phyloP scores from a whole-genome alignment of 2,113 vertebrate genomes.

The Thinocorus orbignyianus region DNA sequence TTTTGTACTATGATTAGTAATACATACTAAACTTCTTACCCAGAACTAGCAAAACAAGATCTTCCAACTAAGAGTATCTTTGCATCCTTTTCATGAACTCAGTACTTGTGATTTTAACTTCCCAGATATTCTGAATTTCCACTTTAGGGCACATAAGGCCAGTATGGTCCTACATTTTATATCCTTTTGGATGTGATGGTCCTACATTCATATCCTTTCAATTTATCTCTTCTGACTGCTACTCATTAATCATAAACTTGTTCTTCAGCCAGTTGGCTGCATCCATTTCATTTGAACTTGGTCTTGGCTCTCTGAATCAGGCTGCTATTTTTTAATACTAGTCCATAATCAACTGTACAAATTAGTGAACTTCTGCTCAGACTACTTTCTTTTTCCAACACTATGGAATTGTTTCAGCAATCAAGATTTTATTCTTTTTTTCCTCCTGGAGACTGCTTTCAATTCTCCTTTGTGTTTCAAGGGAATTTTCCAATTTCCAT shows the following conservation, averaged over 20 bases:
- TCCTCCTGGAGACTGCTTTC: not conserved
- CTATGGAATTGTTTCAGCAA: not conserved
- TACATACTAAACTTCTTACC: not conserved
- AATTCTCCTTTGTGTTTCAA: not conserved
- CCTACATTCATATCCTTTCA: not conserved
- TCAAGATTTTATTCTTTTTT: not conserved
- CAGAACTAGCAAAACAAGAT: not conserved
- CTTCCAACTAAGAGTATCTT: not conserved
- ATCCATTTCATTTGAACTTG: not conserved
- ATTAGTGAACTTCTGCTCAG: not conserved
- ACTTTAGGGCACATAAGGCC: not conserved
- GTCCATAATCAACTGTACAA: not conserved
- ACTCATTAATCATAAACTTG: not conserved
- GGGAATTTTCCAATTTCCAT: not conserved
- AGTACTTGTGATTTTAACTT: not conserved
- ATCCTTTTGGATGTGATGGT: not conserved
- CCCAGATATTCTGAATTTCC: not conserved
- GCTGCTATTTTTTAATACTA: not conserved
- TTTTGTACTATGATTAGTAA: not conserved
- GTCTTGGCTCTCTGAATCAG: not conserved
- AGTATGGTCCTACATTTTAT: not conserved
- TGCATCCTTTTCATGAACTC: not conserved
- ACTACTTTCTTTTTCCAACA: not conserved
- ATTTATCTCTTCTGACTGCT: not conserved
- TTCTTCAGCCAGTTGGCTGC: not conserved